Evolutionary conservation across 2,888 invertebrate species (phyloP), one percentile per base, ranked within the genome.

Genomic region (Lacanobia wlatinum): DNA sequence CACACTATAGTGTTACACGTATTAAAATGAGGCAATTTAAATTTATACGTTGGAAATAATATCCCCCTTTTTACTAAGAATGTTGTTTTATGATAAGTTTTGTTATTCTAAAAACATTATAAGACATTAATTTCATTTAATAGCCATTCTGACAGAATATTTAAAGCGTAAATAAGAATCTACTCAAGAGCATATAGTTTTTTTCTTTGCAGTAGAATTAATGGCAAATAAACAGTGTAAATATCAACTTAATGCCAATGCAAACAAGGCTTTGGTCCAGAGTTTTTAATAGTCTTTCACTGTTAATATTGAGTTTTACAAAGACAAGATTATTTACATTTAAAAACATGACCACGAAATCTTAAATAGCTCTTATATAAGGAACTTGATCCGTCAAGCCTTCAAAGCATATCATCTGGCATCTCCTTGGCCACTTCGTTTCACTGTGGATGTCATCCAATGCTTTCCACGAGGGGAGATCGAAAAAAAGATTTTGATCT

Each of bases 11-110:
- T 52, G 0, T 52, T 38, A 23, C 43, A 43, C 43, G 12, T 67
- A 59, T 52, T 14, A 14, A 18, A 38, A 56, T 74, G 56, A 65
- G 14, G 56, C 73, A 50, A 65, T 65, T 56, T 34, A 2, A 56
- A 21, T 21, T 14, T 48, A 48, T 63, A 21, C 64, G n/a, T 72
- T 55, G 40, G 18, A 21, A 55, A 53, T 43, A 40, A 46, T 14
- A 55, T 40, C 2, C 38, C 2, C 0, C 2, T n/a, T 2, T 10
- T 46, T n/a, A 28, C 3, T 28, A 21, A 34, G 7, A 16, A 10
- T 7, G 23, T n/a, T 21, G 10, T 50, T 40, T 23, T 14, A 18
- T 23, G 14, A n/a, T 9, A 6, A 18, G 10, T 38, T n/a, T 38
- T n/a, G 34, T 56, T 18, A 53, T 53, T 6, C 12, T 23, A 14